Conservation (phyloP, 2,888 invertebrate species). For the Spicauda simplicius region DNA sequence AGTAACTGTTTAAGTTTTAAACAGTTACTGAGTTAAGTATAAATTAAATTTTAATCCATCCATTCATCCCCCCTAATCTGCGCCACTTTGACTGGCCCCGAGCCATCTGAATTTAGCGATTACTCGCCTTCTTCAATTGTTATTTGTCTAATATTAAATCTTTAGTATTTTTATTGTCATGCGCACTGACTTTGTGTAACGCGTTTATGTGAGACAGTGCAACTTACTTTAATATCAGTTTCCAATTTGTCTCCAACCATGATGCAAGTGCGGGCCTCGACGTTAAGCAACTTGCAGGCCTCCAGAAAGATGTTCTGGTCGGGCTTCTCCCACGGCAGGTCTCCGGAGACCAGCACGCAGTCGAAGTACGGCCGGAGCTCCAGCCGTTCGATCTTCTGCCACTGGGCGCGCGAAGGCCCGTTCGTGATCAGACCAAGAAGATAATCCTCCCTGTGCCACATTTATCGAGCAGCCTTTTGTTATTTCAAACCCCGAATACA, state of each 20-base stretch:
- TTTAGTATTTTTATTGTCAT: no score
- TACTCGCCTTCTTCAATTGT: no score
- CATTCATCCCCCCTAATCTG: no score
- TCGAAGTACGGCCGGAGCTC: slow-evolving; percentile 90
- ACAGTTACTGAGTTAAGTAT: no score
- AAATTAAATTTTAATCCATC: no score
- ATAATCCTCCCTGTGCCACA: slow-evolving; percentile 87
- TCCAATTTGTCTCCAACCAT: slow-evolving; percentile 96
- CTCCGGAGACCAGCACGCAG: slow-evolving; percentile 92
- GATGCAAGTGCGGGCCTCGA: slow-evolving; percentile 90
- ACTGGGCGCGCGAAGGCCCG: slow-evolving; percentile 93
- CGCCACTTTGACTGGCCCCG: no score
- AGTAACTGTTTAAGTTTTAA: no score
- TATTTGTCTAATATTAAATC: no score
- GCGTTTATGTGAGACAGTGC: neutral
- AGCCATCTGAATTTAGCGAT: no score
- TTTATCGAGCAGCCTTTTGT: slow-evolving; percentile 76
- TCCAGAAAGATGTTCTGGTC: slow-evolving; percentile 92
- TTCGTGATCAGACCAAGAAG: slow-evolving; percentile 93
- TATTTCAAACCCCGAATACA: slow-evolving; percentile 61
- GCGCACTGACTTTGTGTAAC: no score
- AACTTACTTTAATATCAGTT: slow-evolving; percentile 90
- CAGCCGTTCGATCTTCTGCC: slow-evolving; percentile 93
- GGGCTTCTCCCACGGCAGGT: slow-evolving; percentile 94
- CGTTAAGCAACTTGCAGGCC: slow-evolving; percentile 90